phyloP scores from a whole-genome alignment of 2,888 invertebrate genomes.

The Macrophya annulata region DNA sequence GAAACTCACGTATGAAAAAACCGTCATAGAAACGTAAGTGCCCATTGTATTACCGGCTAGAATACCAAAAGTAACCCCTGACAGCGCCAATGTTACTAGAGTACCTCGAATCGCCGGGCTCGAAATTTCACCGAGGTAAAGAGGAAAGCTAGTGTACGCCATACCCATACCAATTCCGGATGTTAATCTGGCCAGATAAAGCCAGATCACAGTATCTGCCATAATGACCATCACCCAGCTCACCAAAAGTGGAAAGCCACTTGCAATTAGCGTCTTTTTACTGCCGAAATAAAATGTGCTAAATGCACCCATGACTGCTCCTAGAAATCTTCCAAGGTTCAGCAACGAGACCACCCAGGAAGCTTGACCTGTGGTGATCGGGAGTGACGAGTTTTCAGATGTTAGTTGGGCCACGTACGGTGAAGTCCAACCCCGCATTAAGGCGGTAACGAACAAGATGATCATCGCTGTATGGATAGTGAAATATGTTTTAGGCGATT shows the following conservation, averaged over 20 bases:
- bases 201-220: conserved; percentile 65
- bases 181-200: conserved; percentile 64
- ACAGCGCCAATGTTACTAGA: conserved; percentile 60
- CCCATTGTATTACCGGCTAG: conserved; percentile 44
- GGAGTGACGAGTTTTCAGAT: conserved; percentile 56
- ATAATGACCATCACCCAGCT: conserved; percentile 67
- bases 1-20: conserved; percentile 50
- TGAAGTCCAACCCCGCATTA: conserved; percentile 71
- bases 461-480: conserved; percentile 63
- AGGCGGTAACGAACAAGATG: conserved; percentile 65
- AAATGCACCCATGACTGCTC: conserved; percentile 62
- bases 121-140: conserved; percentile 72
- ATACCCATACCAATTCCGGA: conserved; percentile 69
- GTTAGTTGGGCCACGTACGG: conserved; percentile 70
- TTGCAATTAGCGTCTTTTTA: conserved; percentile 65
- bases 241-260: conserved; percentile 63
- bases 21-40: conserved; percentile 22
- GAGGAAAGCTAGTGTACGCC: conserved; percentile 67
- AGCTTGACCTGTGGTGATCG: conserved; percentile 37
- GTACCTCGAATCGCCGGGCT: conserved; percentile 69
- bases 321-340: conserved; percentile 36
- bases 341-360: conserved; percentile 53
- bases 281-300: conserved; percentile 63
- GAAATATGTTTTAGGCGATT: not conserved
- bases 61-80: conserved; percentile 21